Base-by-base conservation (phyloP, 2,888 invertebrate species). In the Epiblema foenella region DNA sequence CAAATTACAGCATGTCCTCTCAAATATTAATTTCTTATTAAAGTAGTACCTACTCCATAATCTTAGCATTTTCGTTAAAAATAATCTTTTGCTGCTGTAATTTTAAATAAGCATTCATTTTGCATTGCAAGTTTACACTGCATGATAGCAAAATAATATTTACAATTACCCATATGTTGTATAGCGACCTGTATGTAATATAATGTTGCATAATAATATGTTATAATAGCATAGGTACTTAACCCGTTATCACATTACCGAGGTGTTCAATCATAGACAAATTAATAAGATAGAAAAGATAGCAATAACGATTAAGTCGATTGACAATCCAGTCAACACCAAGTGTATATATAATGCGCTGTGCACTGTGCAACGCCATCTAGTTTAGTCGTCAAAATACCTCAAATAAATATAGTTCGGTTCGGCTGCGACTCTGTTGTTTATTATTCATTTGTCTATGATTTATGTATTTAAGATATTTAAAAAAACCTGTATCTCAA, bases 71-170 rank as follows among this genome's bases (percentile, higher is more conserved):
- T 10, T 51, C 42, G 42, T 12, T 42, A n/a, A n/a, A 15, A 15
- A 12, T 42, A 42, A 46, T 46, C 12, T 46, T 1, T n/a, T 46
- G 46, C 46, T 7, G n/a, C n/a, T 46, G 46, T 46, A 12, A 64
- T 52, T 39, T 4, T 52, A 39, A 9, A 52, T 37, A 12, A 18
- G 20, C 37, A 64, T 52, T 15, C 39, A 37, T 20, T 52, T 37
- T 20, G 63, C 63, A 52, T 52, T 37, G 39, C 37, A 37, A 63
- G 37, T 37, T n/a, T 18, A 63, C 63, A 63, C 64, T 64, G 64
- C 52, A 54, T 64, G 64, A 37, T 39, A 11, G n/a, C n/a, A 39
- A 54, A 64, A 64, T 39, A 39, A 2, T 39, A 33, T 17, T n/a
- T 58, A 39, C 10, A 57, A 57, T 9, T n/a, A 15, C n/a, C n/a